Percentiles rank a stretch among this genome's conserved stretches.
phyloP scores from a whole-genome alignment of 1,140 invertebrate species.

The Trissolcus basalis region DNA sequence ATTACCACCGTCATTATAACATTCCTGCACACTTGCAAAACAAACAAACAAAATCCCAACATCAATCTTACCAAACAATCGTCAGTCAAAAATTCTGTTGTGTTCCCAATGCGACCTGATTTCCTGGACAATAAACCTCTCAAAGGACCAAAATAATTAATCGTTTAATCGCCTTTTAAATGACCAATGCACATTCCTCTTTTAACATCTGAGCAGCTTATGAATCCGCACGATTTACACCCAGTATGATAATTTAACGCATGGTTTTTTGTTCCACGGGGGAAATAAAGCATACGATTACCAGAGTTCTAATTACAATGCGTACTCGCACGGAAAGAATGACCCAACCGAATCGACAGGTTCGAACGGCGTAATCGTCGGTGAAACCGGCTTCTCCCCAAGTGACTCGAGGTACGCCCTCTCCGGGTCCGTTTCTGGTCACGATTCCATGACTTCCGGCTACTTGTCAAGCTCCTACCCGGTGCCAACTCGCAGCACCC shows the following conservation, averaged over 20 bases:
- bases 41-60: too few species aligned
- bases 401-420: conserved; percentile 49
- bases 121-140: too few species aligned
- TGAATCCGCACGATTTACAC: conserved; percentile 27
- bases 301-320: conserved; percentile 42
- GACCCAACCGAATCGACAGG: conserved; percentile 53
- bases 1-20: too few species aligned
- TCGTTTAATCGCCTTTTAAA: neutral
- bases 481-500: conserved; percentile 28
- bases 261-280: conserved; percentile 43
- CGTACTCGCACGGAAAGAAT: conserved; percentile 55
- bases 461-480: conserved; percentile 39
- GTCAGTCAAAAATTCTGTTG: too few species aligned
- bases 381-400: conserved; percentile 42
- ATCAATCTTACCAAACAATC: too few species aligned
- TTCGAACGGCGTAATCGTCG: conserved; percentile 46
- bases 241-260: conserved; percentile 39
- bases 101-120: too few species aligned
- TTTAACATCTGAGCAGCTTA: conserved; percentile 31
- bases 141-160: neutral
- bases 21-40: too few species aligned
- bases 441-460: conserved; percentile 28
- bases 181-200: too few species aligned
- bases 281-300: conserved; percentile 57
- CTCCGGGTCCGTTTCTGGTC: conserved; percentile 29